A percentile compares a stretch with the other conserved stretches of the same genome.
Conservation (phyloP, 2,797 vertebrate species). For the Malacoraja senta region DNA sequence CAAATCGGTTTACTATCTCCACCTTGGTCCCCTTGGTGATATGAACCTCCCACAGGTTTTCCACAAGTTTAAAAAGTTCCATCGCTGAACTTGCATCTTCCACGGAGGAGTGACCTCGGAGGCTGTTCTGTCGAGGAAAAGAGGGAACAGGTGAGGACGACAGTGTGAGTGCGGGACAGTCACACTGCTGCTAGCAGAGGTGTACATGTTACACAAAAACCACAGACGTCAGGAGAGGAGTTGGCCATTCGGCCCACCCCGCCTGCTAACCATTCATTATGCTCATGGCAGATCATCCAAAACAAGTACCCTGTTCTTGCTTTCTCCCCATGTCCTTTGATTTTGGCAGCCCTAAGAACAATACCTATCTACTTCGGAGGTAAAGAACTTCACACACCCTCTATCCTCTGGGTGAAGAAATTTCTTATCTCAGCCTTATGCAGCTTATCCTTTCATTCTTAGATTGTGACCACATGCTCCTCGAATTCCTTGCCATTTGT, state of each 20-base stretch:
- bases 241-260: conserved; percentile 25
- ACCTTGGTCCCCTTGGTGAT: neutral
- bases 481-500: no score
- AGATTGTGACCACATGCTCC: no score
- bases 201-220: neutral
- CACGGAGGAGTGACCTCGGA: conserved; percentile 44
- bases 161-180: no score
- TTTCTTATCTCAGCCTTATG: no score
- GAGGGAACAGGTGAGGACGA: neutral
- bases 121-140: conserved; percentile 40
- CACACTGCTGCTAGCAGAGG: neutral
- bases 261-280: no score
- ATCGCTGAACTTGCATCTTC: conserved; percentile 39
- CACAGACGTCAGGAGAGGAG: neutral
- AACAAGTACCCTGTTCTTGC: no score
- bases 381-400: no score
- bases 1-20: conserved; percentile 34
- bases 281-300: neutral
- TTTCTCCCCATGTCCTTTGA: no score
- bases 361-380: no score
- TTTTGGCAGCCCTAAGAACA: no score
- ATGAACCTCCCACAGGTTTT: neutral
- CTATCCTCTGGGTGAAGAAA: no score
- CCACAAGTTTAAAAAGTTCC: conserved; percentile 41
- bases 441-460: no score